Evolutionary conservation across 2,113 vertebrate species (phyloP), one percentile per base, ranked within the genome.

Genomic region (Bubo scandiacus): DNA sequence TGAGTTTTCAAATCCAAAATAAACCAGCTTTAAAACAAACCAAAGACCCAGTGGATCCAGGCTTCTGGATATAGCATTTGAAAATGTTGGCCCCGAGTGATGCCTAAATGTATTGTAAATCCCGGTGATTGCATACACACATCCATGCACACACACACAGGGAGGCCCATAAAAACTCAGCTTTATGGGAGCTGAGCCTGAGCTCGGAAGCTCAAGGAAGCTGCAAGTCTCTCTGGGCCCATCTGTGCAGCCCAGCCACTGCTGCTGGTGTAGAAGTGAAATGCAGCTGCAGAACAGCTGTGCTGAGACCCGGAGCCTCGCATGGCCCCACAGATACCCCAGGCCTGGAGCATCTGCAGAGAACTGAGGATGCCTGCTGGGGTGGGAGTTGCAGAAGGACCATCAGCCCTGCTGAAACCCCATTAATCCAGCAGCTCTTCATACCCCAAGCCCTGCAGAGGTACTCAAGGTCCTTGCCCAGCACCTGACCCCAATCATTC

Each of bases 201-300:
- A 25, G 81, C 94, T 92, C 74, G 7, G 90, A 89, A 94, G 93
- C 81, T 91, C 49, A 0, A 86, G 82, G 87, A 68, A 90, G 90
- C 87, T n/a, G 49, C 10, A 36, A 27, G 5, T 81, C 92, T 86
- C 95, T 18, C 71, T 0, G 67, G 86, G 38, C 75, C 75, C 90
- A 83, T 90, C 90, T 72, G 70, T 73, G 6, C 7, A 0, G 73
- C 73, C 27, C 90, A 34, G 81, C 55, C n/a, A 7, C 45, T 21
- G 45, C 92, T 95, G 95, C 84, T 0, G 47, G 29, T 27, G 52
- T 15, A 42, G 10, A 11, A 23, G 74, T 0, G 2, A 83, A 73
- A 66, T 55, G 82, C 92, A 96, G 94, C 95, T 97, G 95, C 75
- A 74, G 8, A 88, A 3, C 91, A 95, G 67, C 94, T 95, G 88